Base-by-base conservation (phyloP, 2,797 vertebrate species). In the Lepidocolaptes lacrymiger region DNA sequence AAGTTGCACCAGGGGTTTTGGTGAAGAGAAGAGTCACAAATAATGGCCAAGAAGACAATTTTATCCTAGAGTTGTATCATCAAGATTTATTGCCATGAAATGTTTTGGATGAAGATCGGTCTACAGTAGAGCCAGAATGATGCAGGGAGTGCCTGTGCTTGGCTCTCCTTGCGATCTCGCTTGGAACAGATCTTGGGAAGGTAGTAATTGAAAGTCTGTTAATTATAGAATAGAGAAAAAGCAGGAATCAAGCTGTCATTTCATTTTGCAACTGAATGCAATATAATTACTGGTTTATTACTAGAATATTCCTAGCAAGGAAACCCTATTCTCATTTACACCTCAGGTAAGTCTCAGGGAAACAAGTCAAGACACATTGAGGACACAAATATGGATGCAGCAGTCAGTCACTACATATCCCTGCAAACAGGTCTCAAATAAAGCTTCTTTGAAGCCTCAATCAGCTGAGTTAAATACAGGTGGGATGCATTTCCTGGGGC, bases 181-280 rank as follows among this genome's bases (percentile, higher is more conserved):
- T 79, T 89, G 79, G 87, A 92, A 63, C 0, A 78, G 43, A 75
- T 5, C 63, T 95, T 69, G 32, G 86, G 49, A 72, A 86, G n/a
- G 66, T 61, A 82, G 54, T 55, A 95, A 93, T n/a, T 78, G 69
- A 78, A 91, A 87, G 20, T 84, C 59, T 84, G 84, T 93, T 93
- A 93, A 94, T 90, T 88, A 79, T 18, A 88, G 73, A 90, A 90
- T 7, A 56, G 52, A 86, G 79, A 41, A 89, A 92, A 89, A 69
- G 32, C 55, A 61, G 67, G 49, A 90, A 88, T 75, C 88, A 79
- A 95, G 67, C 82, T 95, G 85, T 86, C 89, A 82, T 76, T 90
- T 96, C 73, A 88, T 66, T 82, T 71, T 96, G 80, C 88, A 74
- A 88, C 63, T 67, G 67, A 94, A 91, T 86, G 63, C 48, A 67